Evolutionary conservation across 1,140 invertebrate genomes (phyloP).

Genomic region (Micrasema minimum): DNA sequence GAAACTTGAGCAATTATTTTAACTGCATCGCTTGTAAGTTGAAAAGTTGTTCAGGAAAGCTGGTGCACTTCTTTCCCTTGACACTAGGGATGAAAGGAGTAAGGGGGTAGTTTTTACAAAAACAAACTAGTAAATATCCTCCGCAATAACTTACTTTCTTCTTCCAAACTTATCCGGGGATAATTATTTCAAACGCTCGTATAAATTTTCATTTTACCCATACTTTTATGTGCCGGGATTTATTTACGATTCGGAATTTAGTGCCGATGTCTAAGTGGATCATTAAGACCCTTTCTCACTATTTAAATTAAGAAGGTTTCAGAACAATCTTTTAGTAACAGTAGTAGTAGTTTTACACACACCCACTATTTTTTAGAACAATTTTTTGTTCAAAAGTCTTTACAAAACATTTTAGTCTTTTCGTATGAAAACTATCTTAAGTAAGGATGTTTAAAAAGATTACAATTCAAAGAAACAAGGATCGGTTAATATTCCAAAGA

Average conservation of each 20-base stretch:
- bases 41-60: constrained; percentile 30
- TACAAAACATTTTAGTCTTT: no score
- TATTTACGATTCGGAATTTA: background rate
- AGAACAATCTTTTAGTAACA: no score
- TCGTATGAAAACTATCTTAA: no score
- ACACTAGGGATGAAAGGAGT: constrained; percentile 31
- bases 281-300: no score
- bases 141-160: constrained; percentile 12
- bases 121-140: constrained; percentile 51
- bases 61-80: constrained; percentile 17
- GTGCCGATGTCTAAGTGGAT: no score
- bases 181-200: constrained; percentile 20
- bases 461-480: no score
- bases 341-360: no score
- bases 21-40: constrained; percentile 41
- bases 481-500: no score
- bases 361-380: no score
- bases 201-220: constrained; percentile 26
- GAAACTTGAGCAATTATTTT: constrained; percentile 43
- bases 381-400: no score
- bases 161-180: constrained; percentile 5
- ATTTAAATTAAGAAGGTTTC: no score
- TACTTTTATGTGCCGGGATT: background rate
- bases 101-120: constrained; percentile 37
- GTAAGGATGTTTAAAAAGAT: no score